These are phyloP conservation scores for Scolopax mira DNA, from an alignment of 2,113 vertebrate species.

Conservation along the genomic window DNA sequence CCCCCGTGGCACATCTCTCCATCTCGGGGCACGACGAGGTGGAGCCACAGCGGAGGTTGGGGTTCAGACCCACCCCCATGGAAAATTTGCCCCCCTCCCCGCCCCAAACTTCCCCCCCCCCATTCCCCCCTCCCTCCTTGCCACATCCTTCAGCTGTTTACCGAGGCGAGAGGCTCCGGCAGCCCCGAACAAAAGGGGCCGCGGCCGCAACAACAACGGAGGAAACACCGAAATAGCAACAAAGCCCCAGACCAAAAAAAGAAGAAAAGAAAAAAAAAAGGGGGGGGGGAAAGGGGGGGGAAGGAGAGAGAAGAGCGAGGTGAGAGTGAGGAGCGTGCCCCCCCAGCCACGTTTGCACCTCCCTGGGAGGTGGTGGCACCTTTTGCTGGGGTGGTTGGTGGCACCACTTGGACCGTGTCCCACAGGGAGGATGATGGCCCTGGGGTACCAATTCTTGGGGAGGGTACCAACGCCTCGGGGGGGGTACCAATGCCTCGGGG, in stretches of 20 bases:
- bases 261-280: too few species aligned
- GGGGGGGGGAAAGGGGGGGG: too few species aligned
- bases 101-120: neutral
- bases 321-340: neutral
- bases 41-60: neutral
- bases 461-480: too few species aligned
- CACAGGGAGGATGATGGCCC: too few species aligned
- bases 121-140: neutral
- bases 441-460: fast-evolving
- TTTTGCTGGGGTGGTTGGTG: neutral
- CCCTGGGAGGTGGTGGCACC: neutral
- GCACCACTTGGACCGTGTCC: too few species aligned
- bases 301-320: neutral
- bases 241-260: conserved; percentile 13
- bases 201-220: conserved; percentile 11
- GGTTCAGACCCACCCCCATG: conserved; percentile 49
- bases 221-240: conserved; percentile 73
- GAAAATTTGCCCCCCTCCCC: conserved; percentile 65
- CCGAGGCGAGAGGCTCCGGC: conserved; percentile 30
- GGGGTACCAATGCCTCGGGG: too few species aligned
- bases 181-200: conserved; percentile 59
- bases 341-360: fast-evolving
- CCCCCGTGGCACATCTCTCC: neutral
- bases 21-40: neutral
- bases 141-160: conserved; percentile 79